Base-by-base conservation (phyloP, 2,888 invertebrate species). In the Archips xylosteana region DNA sequence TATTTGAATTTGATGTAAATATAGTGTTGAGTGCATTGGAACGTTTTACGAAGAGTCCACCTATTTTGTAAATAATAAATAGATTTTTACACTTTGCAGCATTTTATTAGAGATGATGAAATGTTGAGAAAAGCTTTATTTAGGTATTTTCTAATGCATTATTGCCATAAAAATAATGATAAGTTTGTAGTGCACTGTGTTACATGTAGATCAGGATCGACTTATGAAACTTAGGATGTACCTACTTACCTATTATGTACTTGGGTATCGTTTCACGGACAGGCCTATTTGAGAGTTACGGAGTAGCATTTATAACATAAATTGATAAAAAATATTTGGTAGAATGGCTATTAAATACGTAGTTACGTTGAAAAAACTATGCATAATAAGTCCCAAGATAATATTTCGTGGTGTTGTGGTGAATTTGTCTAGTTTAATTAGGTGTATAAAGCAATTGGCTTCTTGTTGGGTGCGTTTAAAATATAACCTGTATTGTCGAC, bases 41-140 rank as follows among this genome's bases (percentile, higher is more conserved):
- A 85, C 85, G 88, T 90, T 92, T 87, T 89, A 92, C 92, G 93
- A 94, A 94, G 89, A 92, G 90, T 92, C 94, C 94, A 94, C 94
- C 94, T 94, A 92, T 92, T 92, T 92, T 94, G 93, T 94, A 94
- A 92, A 92, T 74, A 73, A 70, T 94, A 92, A 54, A 88, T 90
- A 91, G 90, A 89, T 88, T 93, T 93, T 92, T 92, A 93, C 92
- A 92, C 90, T 86, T 88, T 85, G 82, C 88, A 88, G 83, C 83
- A 82, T 81, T 82, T 86, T 84, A 82, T 83, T 85, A 86, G 83
- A 80, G 81, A 80, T 78, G 80, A 78, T 80, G 79, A 78, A 83
- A 87, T 81, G 88, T 85, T 84, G 83, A 80, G 82, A 87, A 73
- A 91, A 92, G 93, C 92, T 93, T 94, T 92, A 92, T 89, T 89